Conservation (phyloP, 2,888 invertebrate species). For the Hirudinaria manillensis region DNA sequence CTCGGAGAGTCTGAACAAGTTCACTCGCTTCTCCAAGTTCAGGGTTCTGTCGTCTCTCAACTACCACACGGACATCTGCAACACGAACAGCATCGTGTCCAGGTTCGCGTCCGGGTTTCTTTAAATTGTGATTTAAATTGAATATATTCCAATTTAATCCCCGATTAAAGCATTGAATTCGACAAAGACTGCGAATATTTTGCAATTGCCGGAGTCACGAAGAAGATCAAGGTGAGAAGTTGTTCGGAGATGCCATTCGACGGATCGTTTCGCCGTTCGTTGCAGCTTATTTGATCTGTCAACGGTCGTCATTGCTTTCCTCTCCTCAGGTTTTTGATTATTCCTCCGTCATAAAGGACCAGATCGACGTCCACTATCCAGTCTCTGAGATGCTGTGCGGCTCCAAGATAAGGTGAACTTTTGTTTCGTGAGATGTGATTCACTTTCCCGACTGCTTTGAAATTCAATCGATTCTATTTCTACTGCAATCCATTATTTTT, state of each 20-base stretch:
- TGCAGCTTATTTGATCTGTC: too few relatives aligned
- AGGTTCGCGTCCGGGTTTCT: constrained; percentile 45
- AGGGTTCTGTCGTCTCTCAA: constrained; percentile 77
- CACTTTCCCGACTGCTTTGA: too few relatives aligned
- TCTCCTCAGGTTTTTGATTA: constrained; percentile 67
- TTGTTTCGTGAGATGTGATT: background rate
- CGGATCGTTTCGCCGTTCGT: background rate
- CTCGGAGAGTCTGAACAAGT: constrained; percentile 76
- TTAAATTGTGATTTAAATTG: background rate
- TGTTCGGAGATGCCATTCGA: constrained; percentile 16
- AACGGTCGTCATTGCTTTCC: background rate
- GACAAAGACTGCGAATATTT: constrained; percentile 91
- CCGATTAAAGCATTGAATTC: constrained; percentile 76
- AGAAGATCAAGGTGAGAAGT: constrained; percentile 78
- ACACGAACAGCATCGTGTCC: constrained; percentile 61
- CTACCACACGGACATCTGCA: constrained; percentile 81
- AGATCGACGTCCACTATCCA: constrained; percentile 85
- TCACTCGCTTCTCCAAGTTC: constrained; percentile 72
- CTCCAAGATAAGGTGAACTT: constrained; percentile 69
- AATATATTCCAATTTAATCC: constrained; percentile 9
- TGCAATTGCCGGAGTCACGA: constrained; percentile 90
- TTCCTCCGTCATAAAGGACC: constrained; percentile 73
- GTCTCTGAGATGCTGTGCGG: constrained; percentile 81
- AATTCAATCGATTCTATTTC: too few relatives aligned
- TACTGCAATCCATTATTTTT: too few relatives aligned